These are phyloP conservation scores for Zoanthus gigantus DNA, from an alignment of 92 coral and sea anemone species.

Conservation along the genomic window DNA sequence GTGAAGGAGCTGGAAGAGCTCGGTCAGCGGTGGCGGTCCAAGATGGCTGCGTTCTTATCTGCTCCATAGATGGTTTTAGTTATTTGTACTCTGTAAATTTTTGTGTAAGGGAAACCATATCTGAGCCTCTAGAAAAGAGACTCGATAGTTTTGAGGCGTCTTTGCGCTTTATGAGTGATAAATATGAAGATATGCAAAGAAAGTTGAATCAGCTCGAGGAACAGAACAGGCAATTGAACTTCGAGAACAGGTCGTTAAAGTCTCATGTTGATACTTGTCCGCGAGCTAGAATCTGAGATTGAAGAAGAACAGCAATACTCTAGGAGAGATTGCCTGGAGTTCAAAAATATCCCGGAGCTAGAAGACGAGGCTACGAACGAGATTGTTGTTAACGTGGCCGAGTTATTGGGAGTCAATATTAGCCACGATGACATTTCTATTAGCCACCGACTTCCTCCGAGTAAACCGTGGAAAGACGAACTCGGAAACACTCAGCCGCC, in stretches of 20 bases:
- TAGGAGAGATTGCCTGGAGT: neutral
- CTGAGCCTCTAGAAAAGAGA: slow-evolving; percentile 26
- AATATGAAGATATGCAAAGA: neutral
- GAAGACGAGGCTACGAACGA: too few relatives aligned
- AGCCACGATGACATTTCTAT: too few relatives aligned
- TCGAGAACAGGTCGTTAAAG: neutral
- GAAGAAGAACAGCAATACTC: neutral
- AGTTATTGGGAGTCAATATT: too few relatives aligned
- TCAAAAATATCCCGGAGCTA: too few relatives aligned
- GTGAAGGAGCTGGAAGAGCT: too few relatives aligned
- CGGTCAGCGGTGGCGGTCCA: slow-evolving; percentile 11
- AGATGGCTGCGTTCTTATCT: slow-evolving; percentile 14
- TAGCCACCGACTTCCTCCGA: too few relatives aligned
- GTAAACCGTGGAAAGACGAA: too few relatives aligned
- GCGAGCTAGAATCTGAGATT: neutral
- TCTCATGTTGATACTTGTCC: neutral
- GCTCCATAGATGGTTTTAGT: slow-evolving; percentile 7
- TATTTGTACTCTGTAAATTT: neutral
- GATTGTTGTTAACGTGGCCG: too few relatives aligned
- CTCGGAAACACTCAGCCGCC: too few relatives aligned
- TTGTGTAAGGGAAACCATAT: slow-evolving; percentile 7
- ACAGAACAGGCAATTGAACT: too few relatives aligned
- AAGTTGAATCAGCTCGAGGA: too few relatives aligned
- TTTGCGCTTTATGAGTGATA: slow-evolving; percentile 30
- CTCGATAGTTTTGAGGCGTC: slow-evolving; percentile 33